Evolutionary conservation across 2,797 vertebrate species (phyloP).

Genomic region (Acrossocheilus wenchowensis): DNA sequence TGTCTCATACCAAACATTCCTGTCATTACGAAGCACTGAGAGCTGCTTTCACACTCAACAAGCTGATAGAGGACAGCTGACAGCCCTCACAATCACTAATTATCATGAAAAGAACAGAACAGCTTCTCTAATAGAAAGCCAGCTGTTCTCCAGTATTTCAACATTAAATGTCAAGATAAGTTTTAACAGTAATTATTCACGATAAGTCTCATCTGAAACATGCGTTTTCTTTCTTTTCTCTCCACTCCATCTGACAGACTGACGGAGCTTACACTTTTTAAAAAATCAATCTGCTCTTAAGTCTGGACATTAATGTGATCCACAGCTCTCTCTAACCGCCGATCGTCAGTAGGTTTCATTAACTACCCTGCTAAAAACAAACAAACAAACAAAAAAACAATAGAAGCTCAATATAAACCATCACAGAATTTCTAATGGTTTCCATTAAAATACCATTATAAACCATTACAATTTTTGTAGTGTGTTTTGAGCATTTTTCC

Average conservation of each 20-base stretch:
- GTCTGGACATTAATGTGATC: no score
- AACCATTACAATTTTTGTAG: no score
- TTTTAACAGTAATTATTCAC: neutral
- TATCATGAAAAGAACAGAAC: neutral
- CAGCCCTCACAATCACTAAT: neutral
- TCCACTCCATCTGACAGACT: neutral
- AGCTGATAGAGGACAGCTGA: no score
- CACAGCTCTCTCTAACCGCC: neutral
- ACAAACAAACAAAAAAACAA: no score
- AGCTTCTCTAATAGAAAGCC: neutral
- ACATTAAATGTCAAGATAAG: neutral
- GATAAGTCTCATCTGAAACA: neutral
- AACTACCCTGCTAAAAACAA: neutral
- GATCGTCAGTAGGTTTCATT: neutral
- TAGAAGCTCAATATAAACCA: no score
- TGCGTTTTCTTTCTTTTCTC: neutral
- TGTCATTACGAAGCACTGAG: neutral
- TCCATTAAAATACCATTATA: no score
- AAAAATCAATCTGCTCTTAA: neutral
- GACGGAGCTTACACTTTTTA: no score
- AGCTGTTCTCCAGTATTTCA: neutral
- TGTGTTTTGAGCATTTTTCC: no score
- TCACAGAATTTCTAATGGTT: no score
- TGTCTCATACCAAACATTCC: neutral
- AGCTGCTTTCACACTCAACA: neutral